Percentiles rank a stretch among this genome's conserved stretches.
Evolutionary conservation across 2,888 invertebrate genomes (phyloP).

Genomic region (Ephialtes manifestator): DNA sequence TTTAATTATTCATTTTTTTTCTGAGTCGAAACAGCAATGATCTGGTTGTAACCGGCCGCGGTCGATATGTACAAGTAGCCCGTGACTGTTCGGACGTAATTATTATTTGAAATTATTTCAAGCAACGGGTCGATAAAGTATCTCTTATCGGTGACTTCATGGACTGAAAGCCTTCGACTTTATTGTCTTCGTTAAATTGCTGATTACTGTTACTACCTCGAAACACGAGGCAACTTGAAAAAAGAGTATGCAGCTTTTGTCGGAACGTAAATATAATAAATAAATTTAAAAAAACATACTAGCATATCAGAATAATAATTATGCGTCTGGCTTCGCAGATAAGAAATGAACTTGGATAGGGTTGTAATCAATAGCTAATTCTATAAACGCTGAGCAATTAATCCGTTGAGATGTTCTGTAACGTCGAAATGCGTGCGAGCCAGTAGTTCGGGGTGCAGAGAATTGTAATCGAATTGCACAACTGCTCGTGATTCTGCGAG

Average conservation of each 20-base stretch:
- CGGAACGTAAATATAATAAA: slow-evolving; percentile 6
- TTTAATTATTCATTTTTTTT: slow-evolving; percentile 23
- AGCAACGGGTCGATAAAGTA: slow-evolving; percentile 2
- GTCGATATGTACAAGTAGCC: slow-evolving; percentile 1
- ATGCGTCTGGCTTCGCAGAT: background rate
- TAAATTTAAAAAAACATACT: background rate
- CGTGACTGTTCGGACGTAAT: slow-evolving; percentile 22
- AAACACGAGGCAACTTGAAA: background rate
- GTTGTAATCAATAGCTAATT: slow-evolving; percentile 46
- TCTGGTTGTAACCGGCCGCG: slow-evolving; percentile 24
- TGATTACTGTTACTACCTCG: slow-evolving; percentile 16
- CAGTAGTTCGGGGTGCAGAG: slow-evolving; percentile 25
- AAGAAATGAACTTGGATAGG: slow-evolving; percentile 13
- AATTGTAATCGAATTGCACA: slow-evolving; percentile 63
- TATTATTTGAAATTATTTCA: slow-evolving; percentile 50
- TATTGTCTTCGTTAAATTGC: slow-evolving; percentile 54
- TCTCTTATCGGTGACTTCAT: slow-evolving; percentile 54
- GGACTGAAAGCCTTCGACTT: slow-evolving; percentile 25
- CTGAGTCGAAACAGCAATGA: background rate
- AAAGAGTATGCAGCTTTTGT: background rate
- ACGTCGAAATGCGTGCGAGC: slow-evolving; percentile 11
- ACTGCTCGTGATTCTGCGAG: slow-evolving; percentile 67
- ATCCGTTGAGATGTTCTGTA: slow-evolving; percentile 39
- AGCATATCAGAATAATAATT: background rate
- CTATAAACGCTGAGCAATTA: slow-evolving; percentile 31